Evolutionary conservation across 2,113 vertebrate species (phyloP).

Genomic region (Hippocampus zosterae): DNA sequence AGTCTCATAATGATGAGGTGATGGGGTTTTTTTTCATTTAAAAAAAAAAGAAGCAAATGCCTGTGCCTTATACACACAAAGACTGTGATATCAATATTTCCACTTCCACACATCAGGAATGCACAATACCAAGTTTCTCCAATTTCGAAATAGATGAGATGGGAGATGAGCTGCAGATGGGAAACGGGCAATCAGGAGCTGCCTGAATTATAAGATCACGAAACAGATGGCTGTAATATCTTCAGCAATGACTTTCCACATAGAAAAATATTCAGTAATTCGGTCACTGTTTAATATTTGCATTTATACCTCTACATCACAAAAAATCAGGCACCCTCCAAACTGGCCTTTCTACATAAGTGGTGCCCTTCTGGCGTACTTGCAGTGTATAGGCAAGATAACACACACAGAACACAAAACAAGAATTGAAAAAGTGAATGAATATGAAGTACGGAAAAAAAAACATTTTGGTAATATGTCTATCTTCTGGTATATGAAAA

Average conservation of each 20-base stretch:
- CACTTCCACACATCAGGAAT: neutral
- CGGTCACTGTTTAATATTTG: constrained; percentile 17
- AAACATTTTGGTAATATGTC: too few relatives aligned
- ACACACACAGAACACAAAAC: too few relatives aligned
- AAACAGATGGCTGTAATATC: constrained; percentile 69
- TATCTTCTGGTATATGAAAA: too few relatives aligned
- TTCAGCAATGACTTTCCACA: constrained; percentile 44
- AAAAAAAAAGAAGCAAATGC: neutral
- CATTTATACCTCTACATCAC: too few relatives aligned
- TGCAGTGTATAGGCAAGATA: too few relatives aligned
- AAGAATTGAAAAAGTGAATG: too few relatives aligned
- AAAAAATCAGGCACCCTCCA: too few relatives aligned
- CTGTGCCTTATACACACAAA: constrained; percentile 7
- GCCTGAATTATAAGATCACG: constrained; percentile 62
- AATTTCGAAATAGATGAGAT: constrained; percentile 65
- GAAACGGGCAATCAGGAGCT: constrained; percentile 19
- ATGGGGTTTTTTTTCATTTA: neutral
- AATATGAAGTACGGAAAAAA: too few relatives aligned
- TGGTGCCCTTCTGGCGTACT: too few relatives aligned
- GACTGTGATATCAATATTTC: constrained; percentile 1
- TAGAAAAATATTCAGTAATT: constrained; percentile 17
- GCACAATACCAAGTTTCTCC: constrained; percentile 26
- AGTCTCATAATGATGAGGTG: neutral
- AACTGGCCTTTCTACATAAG: too few relatives aligned
- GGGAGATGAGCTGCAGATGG: constrained; percentile 51